Evolutionary conservation across 2,113 vertebrate species (phyloP).

Genomic region (Hirundichthys speculiger): DNA sequence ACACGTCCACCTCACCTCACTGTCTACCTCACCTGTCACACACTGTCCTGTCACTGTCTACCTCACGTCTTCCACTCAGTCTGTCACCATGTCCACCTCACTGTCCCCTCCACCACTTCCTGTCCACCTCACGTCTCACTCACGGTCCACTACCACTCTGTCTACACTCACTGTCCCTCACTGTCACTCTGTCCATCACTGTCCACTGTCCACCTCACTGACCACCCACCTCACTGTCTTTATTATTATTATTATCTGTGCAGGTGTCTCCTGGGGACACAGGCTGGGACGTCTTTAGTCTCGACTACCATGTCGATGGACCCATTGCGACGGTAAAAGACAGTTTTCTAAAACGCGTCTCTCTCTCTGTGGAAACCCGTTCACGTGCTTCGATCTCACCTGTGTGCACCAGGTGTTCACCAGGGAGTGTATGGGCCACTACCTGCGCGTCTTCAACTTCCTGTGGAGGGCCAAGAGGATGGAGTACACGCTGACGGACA

Average conservation of each 20-base stretch:
- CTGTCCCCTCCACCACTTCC: no score
- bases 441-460: conserved; percentile 96
- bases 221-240: background rate
- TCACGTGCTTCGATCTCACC: background rate
- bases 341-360: background rate
- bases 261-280: conserved; percentile 98
- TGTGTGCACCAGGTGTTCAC: conserved; percentile 88
- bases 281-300: conserved; percentile 98
- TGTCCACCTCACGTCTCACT: no score
- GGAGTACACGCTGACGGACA: conserved; percentile 98
- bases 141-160: no score
- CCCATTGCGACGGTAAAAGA: conserved; percentile 93
- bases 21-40: no score
- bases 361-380: background rate
- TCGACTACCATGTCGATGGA: conserved; percentile 98
- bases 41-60: no score
- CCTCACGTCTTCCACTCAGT: no score
- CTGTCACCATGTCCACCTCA: no score
- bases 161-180: no score
- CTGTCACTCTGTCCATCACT: no score
- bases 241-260: background rate
- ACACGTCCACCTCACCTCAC: no score
- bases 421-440: conserved; percentile 97
- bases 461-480: conserved; percentile 97
- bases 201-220: background rate